Evolutionary conservation across 2,888 invertebrate species (phyloP), one percentile per base, ranked within the genome.

Genomic region (Eugnorisma glareosa): DNA sequence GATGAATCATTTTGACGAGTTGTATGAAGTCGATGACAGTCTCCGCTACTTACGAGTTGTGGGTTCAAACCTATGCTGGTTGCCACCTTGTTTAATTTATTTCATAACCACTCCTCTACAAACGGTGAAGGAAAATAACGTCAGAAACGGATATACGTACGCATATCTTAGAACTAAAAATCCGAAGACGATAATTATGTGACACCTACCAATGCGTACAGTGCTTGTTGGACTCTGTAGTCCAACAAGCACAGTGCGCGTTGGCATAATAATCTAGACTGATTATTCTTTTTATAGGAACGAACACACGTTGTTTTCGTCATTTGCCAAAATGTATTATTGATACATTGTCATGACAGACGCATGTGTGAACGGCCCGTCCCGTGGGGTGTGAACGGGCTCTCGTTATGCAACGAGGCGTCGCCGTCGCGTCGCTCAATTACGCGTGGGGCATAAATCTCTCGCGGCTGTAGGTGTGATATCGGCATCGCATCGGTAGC

Each of bases 361-460:
- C 31, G n/a, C 64, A 64, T 13, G 40, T n/a, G 21, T 24, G 35
- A 7, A 6, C 11, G 43, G 15, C 10, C 4, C 21, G 40, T 24
- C 59, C 28, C 73, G 78, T 18, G 70, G 10, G 75, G 74, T 82
- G 75, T 74, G 28, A 79, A 45, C 35, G n/a, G 15, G 45, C 54
- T 31, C 43, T 69, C 28, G 54, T 48, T 37, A 43, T 35, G 54
- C 66, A 57, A 35, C 35, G 57, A 40, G 61, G 69, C 79, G 67
- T 73, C 76, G 71, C 37, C 35, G 57, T 35, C 57, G 69, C 79
- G 67, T 73, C 76, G 71, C 37, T 35, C 59, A 79, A 82, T 84
- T 83, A 84, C 69, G 67, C 64, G 71, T 18, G 7, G 7, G 21
- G 77, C 77, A 88, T 89, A 88, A 87, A 88, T 87, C 82, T 80